Evolutionary conservation across 1,140 invertebrate genomes (phyloP), one percentile per base, ranked within the genome.

Genomic region (Plodia interpunctella): DNA sequence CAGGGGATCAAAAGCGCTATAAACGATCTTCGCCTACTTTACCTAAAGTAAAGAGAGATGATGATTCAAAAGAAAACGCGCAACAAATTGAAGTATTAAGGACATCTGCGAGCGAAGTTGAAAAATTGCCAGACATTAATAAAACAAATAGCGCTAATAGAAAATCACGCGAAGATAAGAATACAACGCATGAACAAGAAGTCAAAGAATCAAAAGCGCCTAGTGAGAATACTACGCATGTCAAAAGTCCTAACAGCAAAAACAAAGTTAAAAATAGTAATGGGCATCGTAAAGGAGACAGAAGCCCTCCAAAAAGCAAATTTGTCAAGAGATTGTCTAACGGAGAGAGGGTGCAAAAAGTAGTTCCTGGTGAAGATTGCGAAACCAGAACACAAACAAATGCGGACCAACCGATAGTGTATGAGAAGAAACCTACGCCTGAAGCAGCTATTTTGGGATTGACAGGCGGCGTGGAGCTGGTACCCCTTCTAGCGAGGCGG

Each of bases 381-480:
- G 57, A 70, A 1, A 70, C 53, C 49, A 55, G 53, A 56, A 60
- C 68, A 18, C 35, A 62, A 15, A 62, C 57, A 58, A n/a, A 57
- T 18, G 32, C 5, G 58, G 21, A 28, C 70, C 62, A 28, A 60
- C 63, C 52, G 44, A 20, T 25, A 63, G n/a, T 44, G 25, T 60
- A 64, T 50, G 76, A 85, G 63, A 85, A 80, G 63, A 86, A 83
- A 77, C 72, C 79, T 52, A 92, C 91, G 56, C 90, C 86, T 50
- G 91, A 87, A 72, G 86, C 79, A 56, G 69, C 70, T 53, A 88
- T 85, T 64, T 72, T 93, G 68, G 92, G 90, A 28, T 49, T 74
- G 89, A 90, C 90, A 1, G 90, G 93, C 8, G 93, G 93, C 32
- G 90, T 94, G 59, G 93, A 94, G 83, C 84, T 94, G 65, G 93